phyloP scores from a whole-genome alignment of 2,113 vertebrate species.

The Urocynchramus pylzowi region DNA sequence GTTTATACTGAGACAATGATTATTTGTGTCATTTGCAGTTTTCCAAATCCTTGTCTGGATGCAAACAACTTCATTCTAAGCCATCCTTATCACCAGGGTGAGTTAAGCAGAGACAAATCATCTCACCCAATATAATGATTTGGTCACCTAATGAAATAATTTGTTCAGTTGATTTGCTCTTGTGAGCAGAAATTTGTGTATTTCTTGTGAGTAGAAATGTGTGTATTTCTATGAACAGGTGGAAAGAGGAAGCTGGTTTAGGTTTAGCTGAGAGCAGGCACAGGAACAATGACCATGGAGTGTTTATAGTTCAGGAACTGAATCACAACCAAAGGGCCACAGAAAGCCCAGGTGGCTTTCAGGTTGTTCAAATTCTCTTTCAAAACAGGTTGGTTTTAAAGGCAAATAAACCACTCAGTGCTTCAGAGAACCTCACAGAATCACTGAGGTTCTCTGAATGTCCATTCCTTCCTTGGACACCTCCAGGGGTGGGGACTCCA shows the following conservation, averaged over 20 bases:
- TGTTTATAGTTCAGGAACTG: not conserved
- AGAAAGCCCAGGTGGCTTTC: not conserved
- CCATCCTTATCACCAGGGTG: not conserved
- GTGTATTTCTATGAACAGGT: not conserved
- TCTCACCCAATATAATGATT: not conserved
- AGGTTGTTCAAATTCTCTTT: not conserved
- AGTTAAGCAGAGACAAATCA: not conserved
- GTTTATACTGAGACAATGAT: not conserved
- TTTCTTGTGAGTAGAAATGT: too few relatives aligned
- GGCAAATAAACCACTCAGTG: not conserved
- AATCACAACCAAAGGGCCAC: not conserved
- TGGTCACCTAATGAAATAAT: not conserved
- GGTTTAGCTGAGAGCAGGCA: not conserved
- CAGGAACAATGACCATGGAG: not conserved
- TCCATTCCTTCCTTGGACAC: not conserved
- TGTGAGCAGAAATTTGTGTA: not conserved
- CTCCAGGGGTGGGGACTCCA: not conserved
- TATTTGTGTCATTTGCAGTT: not conserved
- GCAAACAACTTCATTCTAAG: not conserved
- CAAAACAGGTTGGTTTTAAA: not conserved
- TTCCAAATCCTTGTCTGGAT: not conserved
- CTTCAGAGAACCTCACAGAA: not conserved
- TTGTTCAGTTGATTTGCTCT: not conserved
- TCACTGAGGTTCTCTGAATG: rapidly evolving
- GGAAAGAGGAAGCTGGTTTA: not conserved